phyloP scores from a whole-genome alignment of 2,888 invertebrate species.

The Nomada hirtipes region DNA sequence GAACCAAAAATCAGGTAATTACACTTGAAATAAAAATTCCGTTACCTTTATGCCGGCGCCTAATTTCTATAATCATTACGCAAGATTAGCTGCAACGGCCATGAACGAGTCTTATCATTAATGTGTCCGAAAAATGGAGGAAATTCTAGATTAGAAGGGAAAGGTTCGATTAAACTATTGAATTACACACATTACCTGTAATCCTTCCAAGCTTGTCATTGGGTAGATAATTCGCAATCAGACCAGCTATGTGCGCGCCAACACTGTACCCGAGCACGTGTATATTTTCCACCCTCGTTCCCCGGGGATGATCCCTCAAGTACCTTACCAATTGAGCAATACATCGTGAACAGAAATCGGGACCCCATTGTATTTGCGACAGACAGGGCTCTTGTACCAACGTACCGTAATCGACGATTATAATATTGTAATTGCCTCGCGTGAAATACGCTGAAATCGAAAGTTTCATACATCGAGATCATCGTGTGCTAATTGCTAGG shows the following conservation, averaged over 20 bases:
- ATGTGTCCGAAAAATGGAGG: not conserved
- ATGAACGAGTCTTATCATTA: not conserved
- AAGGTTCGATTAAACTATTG: not conserved
- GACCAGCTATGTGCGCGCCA: slow-evolving; percentile 93
- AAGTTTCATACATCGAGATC: slow-evolving; percentile 53
- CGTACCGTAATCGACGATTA: slow-evolving; percentile 93
- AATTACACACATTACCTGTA: slow-evolving; percentile 86
- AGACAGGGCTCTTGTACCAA: slow-evolving; percentile 93
- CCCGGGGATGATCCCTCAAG: slow-evolving; percentile 91
- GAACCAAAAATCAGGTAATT: too few species aligned
- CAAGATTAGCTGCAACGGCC: not conserved
- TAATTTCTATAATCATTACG: not conserved
- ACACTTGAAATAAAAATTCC: too few species aligned
- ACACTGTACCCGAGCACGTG: slow-evolving; percentile 95
- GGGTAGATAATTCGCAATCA: slow-evolving; percentile 91
- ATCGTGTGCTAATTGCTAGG: not conserved
- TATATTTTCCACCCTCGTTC: slow-evolving; percentile 90
- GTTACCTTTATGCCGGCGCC: too few species aligned
- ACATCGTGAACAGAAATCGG: slow-evolving; percentile 87
- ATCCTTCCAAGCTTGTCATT: slow-evolving; percentile 93
- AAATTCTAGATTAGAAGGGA: not conserved
- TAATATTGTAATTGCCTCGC: slow-evolving; percentile 92
- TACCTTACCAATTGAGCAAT: slow-evolving; percentile 93
- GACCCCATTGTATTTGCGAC: slow-evolving; percentile 87
- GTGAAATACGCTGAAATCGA: slow-evolving; percentile 89